Evolutionary conservation across 2,888 invertebrate species (phyloP).

Genomic region (Digitonthophagus gazella): DNA sequence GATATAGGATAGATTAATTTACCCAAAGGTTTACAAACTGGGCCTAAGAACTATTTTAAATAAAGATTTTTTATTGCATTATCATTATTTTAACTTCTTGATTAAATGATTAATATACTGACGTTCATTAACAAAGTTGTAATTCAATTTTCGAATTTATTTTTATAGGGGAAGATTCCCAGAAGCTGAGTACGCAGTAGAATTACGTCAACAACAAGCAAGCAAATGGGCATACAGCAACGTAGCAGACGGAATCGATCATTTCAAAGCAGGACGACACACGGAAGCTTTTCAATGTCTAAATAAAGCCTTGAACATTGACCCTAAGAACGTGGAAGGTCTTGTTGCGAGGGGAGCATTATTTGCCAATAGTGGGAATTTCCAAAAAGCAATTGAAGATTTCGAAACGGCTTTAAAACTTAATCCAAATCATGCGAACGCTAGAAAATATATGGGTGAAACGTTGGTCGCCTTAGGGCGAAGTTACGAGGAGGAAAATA

Average conservation of each 20-base stretch:
- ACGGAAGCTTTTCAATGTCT: slow-evolving; percentile 93
- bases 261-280: slow-evolving; percentile 89
- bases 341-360: slow-evolving; percentile 88
- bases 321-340: slow-evolving; percentile 89
- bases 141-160: background rate
- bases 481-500: slow-evolving; percentile 84
- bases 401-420: slow-evolving; percentile 88
- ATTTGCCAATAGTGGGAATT: slow-evolving; percentile 91
- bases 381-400: slow-evolving; percentile 90
- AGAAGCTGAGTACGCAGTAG: slow-evolving; percentile 76
- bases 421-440: slow-evolving; percentile 89
- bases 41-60: too few relatives aligned
- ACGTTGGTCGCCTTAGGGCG: slow-evolving; percentile 86
- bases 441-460: slow-evolving; percentile 91
- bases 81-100: slow-evolving; percentile 10
- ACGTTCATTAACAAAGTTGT: too few relatives aligned
- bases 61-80: too few relatives aligned
- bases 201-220: slow-evolving; percentile 85
- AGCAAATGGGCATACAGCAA: slow-evolving; percentile 89
- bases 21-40: too few relatives aligned
- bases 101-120: too few relatives aligned
- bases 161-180: slow-evolving; percentile 68
- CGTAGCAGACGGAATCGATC: slow-evolving; percentile 93
- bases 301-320: slow-evolving; percentile 89
- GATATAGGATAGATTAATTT: too few relatives aligned